These are phyloP conservation scores for Sciurus carolinensis DNA, from an alignment of 2,797 vertebrate genomes.

Conservation along the genomic window DNA sequence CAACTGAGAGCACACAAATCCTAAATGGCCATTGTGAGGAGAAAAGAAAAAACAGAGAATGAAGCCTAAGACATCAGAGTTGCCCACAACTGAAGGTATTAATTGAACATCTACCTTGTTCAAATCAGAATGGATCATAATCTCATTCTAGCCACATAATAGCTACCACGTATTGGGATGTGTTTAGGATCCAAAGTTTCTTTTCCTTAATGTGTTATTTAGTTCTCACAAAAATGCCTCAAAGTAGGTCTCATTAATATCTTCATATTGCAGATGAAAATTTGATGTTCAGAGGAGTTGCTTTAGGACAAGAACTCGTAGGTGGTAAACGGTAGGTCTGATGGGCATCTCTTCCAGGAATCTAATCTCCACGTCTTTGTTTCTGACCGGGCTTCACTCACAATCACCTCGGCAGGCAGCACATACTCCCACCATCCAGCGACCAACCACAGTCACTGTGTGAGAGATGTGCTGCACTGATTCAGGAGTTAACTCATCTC, in stretches of 20 bases:
- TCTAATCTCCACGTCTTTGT: background rate
- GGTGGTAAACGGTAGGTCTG: background rate
- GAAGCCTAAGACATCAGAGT: background rate
- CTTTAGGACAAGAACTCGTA: background rate
- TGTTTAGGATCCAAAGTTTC: background rate
- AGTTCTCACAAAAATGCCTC: no score
- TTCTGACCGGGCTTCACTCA: background rate
- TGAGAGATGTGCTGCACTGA: background rate
- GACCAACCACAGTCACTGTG: fast-evolving
- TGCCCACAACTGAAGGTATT: background rate
- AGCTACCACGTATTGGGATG: fast-evolving
- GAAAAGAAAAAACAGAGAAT: background rate
- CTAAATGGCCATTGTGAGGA: background rate
- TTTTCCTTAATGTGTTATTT: background rate
- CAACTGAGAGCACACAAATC: background rate
- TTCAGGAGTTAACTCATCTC: background rate
- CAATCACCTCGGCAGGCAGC: background rate
- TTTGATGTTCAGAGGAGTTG: background rate
- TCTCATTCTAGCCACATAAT: background rate
- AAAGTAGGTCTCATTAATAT: background rate
- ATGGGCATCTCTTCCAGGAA: background rate
- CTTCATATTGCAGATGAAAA: background rate
- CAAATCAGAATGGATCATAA: background rate
- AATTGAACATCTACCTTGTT: no score
- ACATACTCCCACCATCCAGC: fast-evolving